Base-by-base conservation (phyloP, 64 coral and sea anemone genomes). In the Orbicella faveolata region DNA sequence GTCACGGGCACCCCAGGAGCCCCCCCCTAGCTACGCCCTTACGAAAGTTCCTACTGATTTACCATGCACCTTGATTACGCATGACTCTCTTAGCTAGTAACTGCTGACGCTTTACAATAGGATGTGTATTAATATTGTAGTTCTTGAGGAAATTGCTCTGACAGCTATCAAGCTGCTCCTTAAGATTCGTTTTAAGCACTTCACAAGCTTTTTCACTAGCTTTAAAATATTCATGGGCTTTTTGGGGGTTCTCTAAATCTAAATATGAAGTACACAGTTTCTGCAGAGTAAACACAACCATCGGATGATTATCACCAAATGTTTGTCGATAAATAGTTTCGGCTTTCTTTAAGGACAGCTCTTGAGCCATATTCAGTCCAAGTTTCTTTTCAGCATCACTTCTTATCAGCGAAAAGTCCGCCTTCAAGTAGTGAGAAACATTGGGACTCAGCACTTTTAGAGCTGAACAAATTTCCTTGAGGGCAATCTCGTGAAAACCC, bases 291-390 rank as follows among this genome's bases (percentile, higher is more conserved):
- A 48, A 19, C 23, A 52, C 77, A 59, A 79, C 19, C 77, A 79
- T 79, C 13, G 77, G 77, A 13, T 79, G 77, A 57, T 79, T 57
- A 25, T 79, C 48, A 12, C 51, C 77, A 79, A 79, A 79, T 15
- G 25, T 26, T 23, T 79, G 19, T 33, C 52, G n/a, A 59, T 79
- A 79, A 26, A 57, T 57, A 33, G n/a, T 14, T 59, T 79, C 77
- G 25, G 77, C 77, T 55, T 23, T 57, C 51, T 34, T 16, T 52
- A 79, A 79, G 52, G 77, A 79, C 52, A 15, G 21, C 52, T 79
- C 15, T 79, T 54, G 52, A 13, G 5, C 52, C 57, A 9, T 34
- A 11, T 13, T 30, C 52, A 61, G 23, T 5, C 9, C 13, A 25
- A 79, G 77, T 1, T 57, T 57, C 23, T n/a, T 52, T 15, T 79